Conservation (phyloP, 2,113 vertebrate species). For the Garra rufa region DNA sequence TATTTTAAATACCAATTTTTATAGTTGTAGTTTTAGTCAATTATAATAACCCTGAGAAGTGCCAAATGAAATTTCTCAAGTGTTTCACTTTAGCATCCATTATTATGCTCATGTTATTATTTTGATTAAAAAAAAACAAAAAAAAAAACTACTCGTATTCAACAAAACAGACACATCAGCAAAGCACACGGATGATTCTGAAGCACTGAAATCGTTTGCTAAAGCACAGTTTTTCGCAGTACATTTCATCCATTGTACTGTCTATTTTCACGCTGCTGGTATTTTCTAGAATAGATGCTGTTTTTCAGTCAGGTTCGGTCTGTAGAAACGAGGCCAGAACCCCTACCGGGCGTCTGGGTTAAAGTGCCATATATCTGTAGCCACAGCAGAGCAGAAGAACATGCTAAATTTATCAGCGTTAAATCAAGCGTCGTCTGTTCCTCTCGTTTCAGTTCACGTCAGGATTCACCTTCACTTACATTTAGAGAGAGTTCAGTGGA, state of each 20-base stretch:
- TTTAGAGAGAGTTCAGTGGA: neutral
- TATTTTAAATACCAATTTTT: neutral
- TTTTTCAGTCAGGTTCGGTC: neutral
- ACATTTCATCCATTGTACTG: neutral
- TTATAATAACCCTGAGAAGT: neutral
- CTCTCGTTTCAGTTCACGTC: neutral
- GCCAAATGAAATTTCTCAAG: neutral
- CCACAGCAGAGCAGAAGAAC: constrained; percentile 52
- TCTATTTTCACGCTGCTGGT: neutral
- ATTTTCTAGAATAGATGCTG: neutral
- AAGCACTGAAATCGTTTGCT: constrained; percentile 50
- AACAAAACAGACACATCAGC: constrained; percentile 44
- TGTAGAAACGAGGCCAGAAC: constrained; percentile 22
- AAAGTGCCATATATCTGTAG: constrained; percentile 65
- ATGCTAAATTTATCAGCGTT: constrained; percentile 63
- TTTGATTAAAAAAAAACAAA: neutral
- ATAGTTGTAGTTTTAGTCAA: neutral
- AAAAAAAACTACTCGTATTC: neutral
- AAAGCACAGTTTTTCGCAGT: constrained; percentile 61
- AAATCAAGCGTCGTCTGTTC: constrained; percentile 58
- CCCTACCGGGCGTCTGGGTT: constrained; percentile 66
- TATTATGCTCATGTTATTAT: neutral
- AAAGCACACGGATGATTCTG: constrained; percentile 63
- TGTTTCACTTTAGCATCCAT: constrained; percentile 7
- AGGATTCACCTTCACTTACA: neutral